Base-by-base conservation (phyloP, 1,140 invertebrate genomes). In the Colletes latitarsis region DNA sequence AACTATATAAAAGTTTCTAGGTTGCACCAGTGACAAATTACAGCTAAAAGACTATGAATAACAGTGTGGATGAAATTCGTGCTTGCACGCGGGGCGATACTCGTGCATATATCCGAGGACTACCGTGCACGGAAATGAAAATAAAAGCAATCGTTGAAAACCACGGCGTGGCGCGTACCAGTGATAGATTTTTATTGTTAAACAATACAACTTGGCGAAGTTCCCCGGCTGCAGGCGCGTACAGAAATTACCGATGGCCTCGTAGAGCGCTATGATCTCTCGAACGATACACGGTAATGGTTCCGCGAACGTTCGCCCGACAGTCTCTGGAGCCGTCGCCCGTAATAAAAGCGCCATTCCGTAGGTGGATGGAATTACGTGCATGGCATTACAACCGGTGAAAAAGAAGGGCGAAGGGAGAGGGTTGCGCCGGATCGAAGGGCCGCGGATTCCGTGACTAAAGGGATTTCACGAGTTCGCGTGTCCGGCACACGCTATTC, bases 321-420 rank as follows among this genome's bases (percentile, higher is more conserved):
- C 53, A 4, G 1, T 43, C 14, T 68, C 39, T 15, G 0, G 46
- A 17, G 4, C 10, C 39, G 74, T 21, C 52, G 39, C 14, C 46
- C 67, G 60, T 77, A 77, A 49, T 74, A 84, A 85, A 81, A 63
- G 73, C 73, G 82, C 68, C 73, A 53, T 85, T 85, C 69, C 58
- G 41, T 58, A 77, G 82, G 77, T 77, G 78, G 84, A 84, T 82
- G 78, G 78, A 85, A 85, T 85, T 84, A 85, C 84, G 78, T 82
- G 84, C 78, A 85, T 82, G 80, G 82, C 84, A 82, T 85, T 85
- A 84, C 84, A 43, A 53, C 46, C 72, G n/a, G 46, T 46, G 63
- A 66, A 83, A 84, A 79, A 70, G 49, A n/a, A 69, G 57, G 21
- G n/a, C 46, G 73, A 4, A 12, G 6, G 15, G 14, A 21, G 49